A percentile compares a stretch with the other conserved stretches of the same genome.
phyloP scores from a whole-genome alignment of 2,797 vertebrate species.

The Dicrostonyx torquatus region DNA sequence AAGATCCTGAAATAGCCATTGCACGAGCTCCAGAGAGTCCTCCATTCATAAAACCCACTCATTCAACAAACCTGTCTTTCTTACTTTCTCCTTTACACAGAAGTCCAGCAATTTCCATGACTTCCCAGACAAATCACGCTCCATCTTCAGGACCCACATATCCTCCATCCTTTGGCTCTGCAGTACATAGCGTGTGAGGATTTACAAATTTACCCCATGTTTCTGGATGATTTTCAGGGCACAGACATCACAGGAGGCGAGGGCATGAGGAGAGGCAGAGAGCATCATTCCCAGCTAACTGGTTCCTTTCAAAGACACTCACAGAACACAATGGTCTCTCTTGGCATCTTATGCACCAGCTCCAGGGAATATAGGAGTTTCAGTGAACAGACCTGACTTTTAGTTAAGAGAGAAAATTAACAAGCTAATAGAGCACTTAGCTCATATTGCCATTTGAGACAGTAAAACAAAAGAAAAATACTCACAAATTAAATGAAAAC shows the following conservation, averaged over 20 bases:
- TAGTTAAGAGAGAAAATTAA: neutral
- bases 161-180: neutral
- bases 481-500: neutral
- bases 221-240: neutral
- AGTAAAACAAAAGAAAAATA: neutral
- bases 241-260: neutral
- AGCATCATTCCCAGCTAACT: neutral
- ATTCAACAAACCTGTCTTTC: neutral
- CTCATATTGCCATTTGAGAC: neutral
- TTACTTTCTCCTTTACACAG: neutral
- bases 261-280: neutral
- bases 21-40: neutral
- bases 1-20: neutral
- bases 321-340: neutral
- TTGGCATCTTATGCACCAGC: neutral
- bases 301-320: neutral
- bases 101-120: neutral
- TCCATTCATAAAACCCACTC: no score
- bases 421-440: neutral
- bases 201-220: no score
- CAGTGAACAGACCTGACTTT: neutral
- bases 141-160: no score
- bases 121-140: neutral
- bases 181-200: neutral
- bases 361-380: neutral